phyloP scores from a whole-genome alignment of 2,113 vertebrate species.

The Notothenia coriiceps region DNA sequence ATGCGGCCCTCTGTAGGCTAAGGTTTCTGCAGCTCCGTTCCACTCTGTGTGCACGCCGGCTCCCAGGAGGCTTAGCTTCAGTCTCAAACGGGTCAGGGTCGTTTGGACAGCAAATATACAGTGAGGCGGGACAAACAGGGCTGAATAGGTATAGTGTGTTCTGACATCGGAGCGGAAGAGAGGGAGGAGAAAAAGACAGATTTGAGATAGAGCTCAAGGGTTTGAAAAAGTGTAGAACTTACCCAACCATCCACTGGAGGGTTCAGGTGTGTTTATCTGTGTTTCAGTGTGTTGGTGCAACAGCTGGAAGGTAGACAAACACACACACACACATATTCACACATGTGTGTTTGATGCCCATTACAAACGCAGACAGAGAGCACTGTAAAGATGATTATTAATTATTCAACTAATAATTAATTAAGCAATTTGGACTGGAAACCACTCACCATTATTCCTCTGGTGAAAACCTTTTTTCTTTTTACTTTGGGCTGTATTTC shows the following conservation, averaged over 20 bases:
- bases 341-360: slow-evolving; percentile 19
- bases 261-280: neutral
- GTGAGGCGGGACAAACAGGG: slow-evolving; percentile 42
- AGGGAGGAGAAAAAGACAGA: slow-evolving; percentile 3
- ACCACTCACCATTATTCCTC: slow-evolving; percentile 3
- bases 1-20: slow-evolving; percentile 74
- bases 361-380: slow-evolving; percentile 19
- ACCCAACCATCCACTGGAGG: neutral
- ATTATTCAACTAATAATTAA: slow-evolving; percentile 20
- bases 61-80: slow-evolving; percentile 70
- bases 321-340: neutral
- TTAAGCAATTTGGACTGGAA: neutral
- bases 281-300: neutral
- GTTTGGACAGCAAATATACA: slow-evolving; percentile 45
- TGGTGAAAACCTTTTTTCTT: neutral
- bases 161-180: slow-evolving; percentile 31
- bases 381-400: slow-evolving; percentile 9
- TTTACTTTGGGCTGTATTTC: neutral
- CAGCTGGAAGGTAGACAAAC: neutral
- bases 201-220: neutral
- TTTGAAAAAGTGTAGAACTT: neutral
- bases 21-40: slow-evolving; percentile 69
- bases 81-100: slow-evolving; percentile 55
- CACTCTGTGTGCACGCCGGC: slow-evolving; percentile 40
- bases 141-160: slow-evolving; percentile 59